Base-by-base conservation (phyloP, 2,797 vertebrate species). In the Lepidocolaptes lacrymiger region DNA sequence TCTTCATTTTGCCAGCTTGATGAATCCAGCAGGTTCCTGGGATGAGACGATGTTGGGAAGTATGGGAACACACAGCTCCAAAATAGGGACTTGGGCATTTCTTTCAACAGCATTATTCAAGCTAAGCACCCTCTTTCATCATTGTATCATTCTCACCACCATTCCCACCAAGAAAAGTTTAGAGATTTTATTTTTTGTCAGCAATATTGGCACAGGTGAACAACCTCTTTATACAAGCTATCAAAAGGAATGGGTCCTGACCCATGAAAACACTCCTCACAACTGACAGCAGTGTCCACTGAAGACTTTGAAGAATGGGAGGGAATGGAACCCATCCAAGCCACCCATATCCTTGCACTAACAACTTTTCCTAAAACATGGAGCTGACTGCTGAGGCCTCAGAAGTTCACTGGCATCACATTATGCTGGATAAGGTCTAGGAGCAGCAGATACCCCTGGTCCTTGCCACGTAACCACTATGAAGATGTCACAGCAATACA, bases 401-500 rank as follows among this genome's bases (percentile, higher is more conserved):
- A 48, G 32, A 34, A 71, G 10, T 18, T 34, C 11, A 36, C 0
- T 2, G 30, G 5, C 14, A 12, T 27, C 49, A 23, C 20, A 7
- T 14, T 4, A 7, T 2, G 3, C 7, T n/a, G 9, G 12, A 49
- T 41, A 41, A 75, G 32, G 34, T 37, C 18, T 41, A 32, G 16
- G n/a, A 67, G 24, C 4, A n/a, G 55, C 6, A 59, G 5, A 9
- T 32, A 30, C 6, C 24, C 4, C 8, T 30, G 30, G 21, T 72
- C 41, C 37, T 89, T 14, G 22, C 2, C 19, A 36, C 0, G 0
- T 26, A 63, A 63, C 30, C 44, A 28, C 41, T 41, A 5, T 7
- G 18, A 36, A 3, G 9, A 8, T 52, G 52, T 28, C 67, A n/a
- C 0, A 0, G 12, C 37, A 58, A 24, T 20, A 18, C 43, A 41